These are phyloP conservation scores for Syngnathus rostellatus DNA, from an alignment of 2,797 vertebrate genomes.

Conservation along the genomic window DNA sequence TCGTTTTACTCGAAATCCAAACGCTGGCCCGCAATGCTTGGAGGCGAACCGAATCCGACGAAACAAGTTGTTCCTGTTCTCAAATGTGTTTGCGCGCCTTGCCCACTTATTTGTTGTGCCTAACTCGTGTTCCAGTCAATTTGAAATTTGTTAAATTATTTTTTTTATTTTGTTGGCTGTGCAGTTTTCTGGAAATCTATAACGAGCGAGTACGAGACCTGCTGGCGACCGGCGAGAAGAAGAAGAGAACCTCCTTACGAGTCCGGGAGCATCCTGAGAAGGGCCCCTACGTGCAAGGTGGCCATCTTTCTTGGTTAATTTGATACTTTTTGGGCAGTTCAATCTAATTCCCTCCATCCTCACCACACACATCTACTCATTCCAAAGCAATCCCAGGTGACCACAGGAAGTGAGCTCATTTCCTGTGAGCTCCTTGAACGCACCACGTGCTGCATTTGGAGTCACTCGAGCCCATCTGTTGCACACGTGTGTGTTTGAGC, in stretches of 20 bases:
- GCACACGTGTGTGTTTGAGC: neutral
- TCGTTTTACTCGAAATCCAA: neutral
- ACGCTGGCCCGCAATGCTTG: constrained; percentile 7
- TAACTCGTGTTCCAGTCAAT: neutral
- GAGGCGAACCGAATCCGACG: constrained; percentile 5
- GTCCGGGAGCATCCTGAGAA: constrained; percentile 94
- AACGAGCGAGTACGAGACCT: constrained; percentile 93
- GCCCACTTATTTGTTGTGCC: neutral
- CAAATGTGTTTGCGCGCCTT: neutral
- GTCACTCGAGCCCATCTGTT: neutral
- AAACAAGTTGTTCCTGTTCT: constrained; percentile 9
- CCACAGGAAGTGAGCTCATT: constrained; percentile 74
- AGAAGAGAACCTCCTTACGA: constrained; percentile 77
- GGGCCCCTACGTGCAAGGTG: constrained; percentile 94
- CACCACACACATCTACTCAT: constrained; percentile 63
- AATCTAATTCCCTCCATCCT: constrained; percentile 1
- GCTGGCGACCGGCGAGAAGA: constrained; percentile 72
- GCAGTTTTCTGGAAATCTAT: constrained; percentile 96
- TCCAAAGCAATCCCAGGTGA: constrained; percentile 61
- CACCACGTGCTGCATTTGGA: neutral
- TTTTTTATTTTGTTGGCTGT: constrained; percentile 3
- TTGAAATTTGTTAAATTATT: neutral
- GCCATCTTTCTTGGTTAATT: constrained; percentile 23
- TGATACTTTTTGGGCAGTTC: constrained; percentile 3
- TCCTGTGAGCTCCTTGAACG: constrained; percentile 38